These are phyloP conservation scores for Nomada goodeniana DNA, from an alignment of 2,888 invertebrate species.

Conservation along the genomic window DNA sequence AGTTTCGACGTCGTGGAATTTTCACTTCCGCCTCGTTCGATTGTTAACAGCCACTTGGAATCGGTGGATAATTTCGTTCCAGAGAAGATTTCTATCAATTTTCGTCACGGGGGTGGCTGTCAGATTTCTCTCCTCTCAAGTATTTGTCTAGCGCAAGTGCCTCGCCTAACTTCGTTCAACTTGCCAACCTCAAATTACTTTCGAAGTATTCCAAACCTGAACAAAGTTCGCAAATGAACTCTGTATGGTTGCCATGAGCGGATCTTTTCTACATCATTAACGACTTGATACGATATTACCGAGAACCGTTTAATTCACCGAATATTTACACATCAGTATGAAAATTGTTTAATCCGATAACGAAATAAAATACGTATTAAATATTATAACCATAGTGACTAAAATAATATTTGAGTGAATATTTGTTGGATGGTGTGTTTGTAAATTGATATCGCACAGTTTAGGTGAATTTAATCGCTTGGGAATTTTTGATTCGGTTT, in stretches of 20 bases:
- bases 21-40: constrained; percentile 17
- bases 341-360: no score
- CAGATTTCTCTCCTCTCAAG: constrained; percentile 28
- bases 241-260: background rate
- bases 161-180: constrained; percentile 19
- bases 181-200: constrained; percentile 44
- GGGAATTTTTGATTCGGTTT: background rate
- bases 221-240: constrained; percentile 2
- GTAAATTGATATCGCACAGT: background rate
- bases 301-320: no score
- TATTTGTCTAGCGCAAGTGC: constrained; percentile 18
- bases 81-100: background rate
- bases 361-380: no score
- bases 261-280: background rate
- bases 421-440: background rate
- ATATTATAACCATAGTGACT: no score
- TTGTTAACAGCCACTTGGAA: background rate
- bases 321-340: no score
- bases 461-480: background rate
- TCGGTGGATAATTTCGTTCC: background rate
- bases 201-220: constrained; percentile 18
- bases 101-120: background rate
- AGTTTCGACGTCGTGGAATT: constrained; percentile 40
- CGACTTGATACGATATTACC: background rate
- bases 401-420: background rate